Evolutionary conservation across 2,113 vertebrate genomes (phyloP).

Genomic region (Castor canadensis): DNA sequence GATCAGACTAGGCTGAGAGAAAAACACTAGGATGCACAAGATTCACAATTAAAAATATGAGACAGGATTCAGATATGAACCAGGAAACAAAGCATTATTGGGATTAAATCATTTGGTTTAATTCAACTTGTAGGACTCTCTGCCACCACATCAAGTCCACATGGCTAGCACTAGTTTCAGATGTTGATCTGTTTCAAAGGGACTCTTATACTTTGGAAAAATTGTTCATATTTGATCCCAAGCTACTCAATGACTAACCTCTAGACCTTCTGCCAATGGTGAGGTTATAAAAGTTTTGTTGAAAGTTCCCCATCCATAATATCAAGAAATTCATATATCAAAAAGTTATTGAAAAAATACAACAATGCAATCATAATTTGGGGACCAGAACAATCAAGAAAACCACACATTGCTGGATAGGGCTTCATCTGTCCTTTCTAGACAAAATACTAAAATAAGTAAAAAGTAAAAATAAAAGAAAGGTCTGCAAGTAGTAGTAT

Average conservation of each 20-base stretch:
- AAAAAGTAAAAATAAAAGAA: neutral
- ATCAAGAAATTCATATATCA: neutral
- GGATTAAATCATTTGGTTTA: neutral
- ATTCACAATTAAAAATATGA: neutral
- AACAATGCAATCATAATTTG: neutral
- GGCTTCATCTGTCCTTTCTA: neutral
- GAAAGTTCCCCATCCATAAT: neutral
- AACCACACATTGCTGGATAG: neutral
- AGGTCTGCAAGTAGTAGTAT: neutral
- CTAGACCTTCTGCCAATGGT: neutral
- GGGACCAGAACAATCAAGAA: neutral
- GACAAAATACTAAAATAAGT: neutral
- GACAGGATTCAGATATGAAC: neutral
- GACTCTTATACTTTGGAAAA: neutral
- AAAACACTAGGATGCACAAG: neutral
- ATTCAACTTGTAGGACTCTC: neutral
- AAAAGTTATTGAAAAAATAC: neutral
- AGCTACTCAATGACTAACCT: neutral
- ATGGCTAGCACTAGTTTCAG: neutral
- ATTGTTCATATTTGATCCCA: neutral
- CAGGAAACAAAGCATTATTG: neutral
- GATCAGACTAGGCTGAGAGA: neutral
- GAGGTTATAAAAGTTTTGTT: slow-evolving; percentile 9
- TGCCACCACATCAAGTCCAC: neutral
- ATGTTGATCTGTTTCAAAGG: neutral